phyloP scores from a whole-genome alignment of 2,797 vertebrate species.

The Pelochelys cantorii region DNA sequence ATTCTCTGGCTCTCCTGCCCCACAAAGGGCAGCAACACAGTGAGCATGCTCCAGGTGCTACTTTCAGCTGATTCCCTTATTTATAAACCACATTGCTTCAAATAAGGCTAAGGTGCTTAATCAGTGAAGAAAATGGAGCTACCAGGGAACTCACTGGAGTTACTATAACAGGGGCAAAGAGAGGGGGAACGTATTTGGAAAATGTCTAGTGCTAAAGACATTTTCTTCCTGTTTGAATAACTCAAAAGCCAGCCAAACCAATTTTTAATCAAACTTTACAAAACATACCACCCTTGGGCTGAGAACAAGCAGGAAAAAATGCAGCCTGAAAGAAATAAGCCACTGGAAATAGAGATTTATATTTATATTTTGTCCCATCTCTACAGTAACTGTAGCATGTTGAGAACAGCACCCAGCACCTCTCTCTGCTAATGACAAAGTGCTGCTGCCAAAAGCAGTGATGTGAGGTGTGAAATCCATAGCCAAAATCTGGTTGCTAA shows the following conservation, averaged over 20 bases:
- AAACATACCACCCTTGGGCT: constrained; percentile 8
- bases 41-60: neutral
- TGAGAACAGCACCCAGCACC: neutral
- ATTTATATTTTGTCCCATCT: constrained; percentile 3
- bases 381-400: neutral
- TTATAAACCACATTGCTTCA: neutral
- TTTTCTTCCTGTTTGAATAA: constrained; percentile 20
- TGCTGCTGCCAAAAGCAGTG: accelerated
- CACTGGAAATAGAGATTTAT: neutral
- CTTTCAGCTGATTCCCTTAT: neutral
- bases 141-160: neutral
- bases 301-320: constrained; percentile 37
- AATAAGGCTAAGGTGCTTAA: neutral
- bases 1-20: neutral
- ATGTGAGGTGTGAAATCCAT: constrained; percentile 18
- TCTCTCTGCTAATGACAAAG: neutral
- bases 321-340: neutral
- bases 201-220: neutral
- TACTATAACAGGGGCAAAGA: neutral
- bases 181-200: neutral
- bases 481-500: constrained; percentile 9
- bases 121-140: neutral
- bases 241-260: constrained; percentile 16
- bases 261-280: constrained; percentile 13
- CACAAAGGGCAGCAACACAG: neutral